Conservation (phyloP, 2,113 vertebrate species). For the Tetrao urogallus region DNA sequence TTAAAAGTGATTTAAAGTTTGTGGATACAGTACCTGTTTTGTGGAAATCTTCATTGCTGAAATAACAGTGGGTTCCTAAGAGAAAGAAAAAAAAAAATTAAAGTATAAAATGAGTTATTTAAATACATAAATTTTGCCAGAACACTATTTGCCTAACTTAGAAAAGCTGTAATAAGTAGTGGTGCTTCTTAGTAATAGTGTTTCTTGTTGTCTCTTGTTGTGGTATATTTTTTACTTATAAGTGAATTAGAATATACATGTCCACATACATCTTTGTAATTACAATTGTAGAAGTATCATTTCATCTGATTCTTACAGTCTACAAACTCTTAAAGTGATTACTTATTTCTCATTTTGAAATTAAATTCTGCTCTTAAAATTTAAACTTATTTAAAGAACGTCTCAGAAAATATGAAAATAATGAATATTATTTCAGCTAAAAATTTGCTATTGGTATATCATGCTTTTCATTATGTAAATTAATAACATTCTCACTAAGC, state of each 20-base stretch:
- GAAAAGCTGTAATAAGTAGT: neutral
- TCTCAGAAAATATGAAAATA: neutral
- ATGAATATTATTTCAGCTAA: slow-evolving; percentile 2
- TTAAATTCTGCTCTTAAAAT: neutral
- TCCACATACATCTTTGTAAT: neutral
- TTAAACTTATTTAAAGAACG: neutral
- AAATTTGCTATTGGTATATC: neutral
- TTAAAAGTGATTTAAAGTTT: slow-evolving; percentile 55
- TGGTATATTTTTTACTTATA: neutral
- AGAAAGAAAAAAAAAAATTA: neutral
- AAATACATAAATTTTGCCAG: neutral
- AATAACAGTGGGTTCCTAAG: slow-evolving; percentile 91
- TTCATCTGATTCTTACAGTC: neutral
- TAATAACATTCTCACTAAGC: slow-evolving; percentile 48
- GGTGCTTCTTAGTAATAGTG: neutral
- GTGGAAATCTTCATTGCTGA: slow-evolving; percentile 96
- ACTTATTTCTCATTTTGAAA: neutral
- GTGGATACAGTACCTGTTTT: slow-evolving; percentile 87
- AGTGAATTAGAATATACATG: neutral
- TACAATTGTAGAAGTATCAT: neutral
- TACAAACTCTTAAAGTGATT: neutral
- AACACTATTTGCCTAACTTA: neutral
- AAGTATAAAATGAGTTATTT: neutral
- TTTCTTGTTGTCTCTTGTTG: neutral
- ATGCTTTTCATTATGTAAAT: neutral